phyloP scores from a whole-genome alignment of 2,888 invertebrate genomes.

The Yponomeuta malinellus region DNA sequence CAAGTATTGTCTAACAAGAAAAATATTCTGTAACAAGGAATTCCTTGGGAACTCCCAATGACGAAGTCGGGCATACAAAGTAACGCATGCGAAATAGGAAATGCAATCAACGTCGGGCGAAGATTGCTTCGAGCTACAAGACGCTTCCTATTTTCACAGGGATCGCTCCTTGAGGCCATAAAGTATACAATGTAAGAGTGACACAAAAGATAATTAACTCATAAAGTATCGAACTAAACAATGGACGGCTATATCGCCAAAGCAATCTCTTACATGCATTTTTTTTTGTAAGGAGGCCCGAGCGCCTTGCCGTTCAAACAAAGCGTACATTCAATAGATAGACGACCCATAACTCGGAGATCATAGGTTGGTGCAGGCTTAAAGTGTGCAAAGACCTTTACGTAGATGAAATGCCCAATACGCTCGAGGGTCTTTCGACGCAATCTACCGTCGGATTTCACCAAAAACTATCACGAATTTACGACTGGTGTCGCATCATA shows the following conservation, averaged over 20 bases:
- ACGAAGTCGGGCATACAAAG: not conserved
- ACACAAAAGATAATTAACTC: not conserved
- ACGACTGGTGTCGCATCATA: slow-evolving; percentile 35
- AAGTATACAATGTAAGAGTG: not conserved
- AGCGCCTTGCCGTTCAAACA: no score
- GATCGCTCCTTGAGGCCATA: not conserved
- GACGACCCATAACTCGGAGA: not conserved
- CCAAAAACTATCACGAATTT: slow-evolving; percentile 41
- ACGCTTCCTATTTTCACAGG: not conserved
- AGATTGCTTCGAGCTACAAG: not conserved
- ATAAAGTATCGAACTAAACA: not conserved
- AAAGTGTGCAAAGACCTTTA: not conserved
- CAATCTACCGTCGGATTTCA: slow-evolving; percentile 33
- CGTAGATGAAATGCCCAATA: slow-evolving; percentile 23
- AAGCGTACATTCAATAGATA: no score
- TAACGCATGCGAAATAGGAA: not conserved
- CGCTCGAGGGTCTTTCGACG: slow-evolving; percentile 30
- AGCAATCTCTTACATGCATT: no score
- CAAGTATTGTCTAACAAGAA: not conserved
- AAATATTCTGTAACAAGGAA: not conserved
- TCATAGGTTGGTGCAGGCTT: not conserved
- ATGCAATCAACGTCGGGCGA: not conserved
- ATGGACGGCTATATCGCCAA: not conserved
- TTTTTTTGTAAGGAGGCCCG: no score
- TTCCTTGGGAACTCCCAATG: not conserved